Conservation (phyloP, 2,888 invertebrate species). For the Aradus depressus region DNA sequence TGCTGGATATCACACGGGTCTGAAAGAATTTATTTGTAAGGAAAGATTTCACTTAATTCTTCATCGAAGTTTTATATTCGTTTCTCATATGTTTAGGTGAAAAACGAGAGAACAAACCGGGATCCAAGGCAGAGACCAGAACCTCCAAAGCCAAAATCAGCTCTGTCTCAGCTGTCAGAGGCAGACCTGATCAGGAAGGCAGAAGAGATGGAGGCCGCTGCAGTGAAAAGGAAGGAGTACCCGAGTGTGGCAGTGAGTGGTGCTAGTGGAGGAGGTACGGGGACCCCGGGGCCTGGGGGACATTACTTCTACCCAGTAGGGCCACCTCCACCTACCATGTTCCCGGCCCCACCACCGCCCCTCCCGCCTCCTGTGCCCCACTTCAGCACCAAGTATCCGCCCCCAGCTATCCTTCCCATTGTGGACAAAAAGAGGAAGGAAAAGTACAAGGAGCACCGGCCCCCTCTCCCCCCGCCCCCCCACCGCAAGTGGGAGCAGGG, state of each 20-base stretch:
- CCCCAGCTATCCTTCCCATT: neutral
- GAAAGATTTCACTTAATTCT: no score
- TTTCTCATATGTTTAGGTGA: no score
- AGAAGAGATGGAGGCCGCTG: constrained; percentile 41
- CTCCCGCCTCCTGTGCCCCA: constrained; percentile 4
- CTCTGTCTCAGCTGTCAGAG: constrained; percentile 44
- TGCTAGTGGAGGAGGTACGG: neutral
- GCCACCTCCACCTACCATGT: neutral
- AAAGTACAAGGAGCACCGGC: constrained; percentile 8
- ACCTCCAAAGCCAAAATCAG: constrained; percentile 28
- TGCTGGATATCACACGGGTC: constrained; percentile 6
- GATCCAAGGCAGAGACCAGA: constrained; percentile 28
- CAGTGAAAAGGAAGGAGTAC: constrained; percentile 19
- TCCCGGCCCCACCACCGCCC: constrained; percentile 5
- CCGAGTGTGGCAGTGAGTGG: no score
- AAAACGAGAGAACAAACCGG: constrained; percentile 17
- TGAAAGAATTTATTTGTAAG: no score
- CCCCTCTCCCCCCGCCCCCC: constrained; percentile 1
- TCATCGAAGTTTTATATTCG: no score
- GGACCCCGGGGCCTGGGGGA: neutral
- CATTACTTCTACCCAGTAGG: neutral
- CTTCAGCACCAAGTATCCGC: neutral
- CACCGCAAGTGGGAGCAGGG: constrained; percentile 8
- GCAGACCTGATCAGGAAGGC: constrained; percentile 47
- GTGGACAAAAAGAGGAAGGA: constrained; percentile 9